Evolutionary conservation across 2,888 invertebrate genomes (phyloP).

Genomic region (Phasia obesa): DNA sequence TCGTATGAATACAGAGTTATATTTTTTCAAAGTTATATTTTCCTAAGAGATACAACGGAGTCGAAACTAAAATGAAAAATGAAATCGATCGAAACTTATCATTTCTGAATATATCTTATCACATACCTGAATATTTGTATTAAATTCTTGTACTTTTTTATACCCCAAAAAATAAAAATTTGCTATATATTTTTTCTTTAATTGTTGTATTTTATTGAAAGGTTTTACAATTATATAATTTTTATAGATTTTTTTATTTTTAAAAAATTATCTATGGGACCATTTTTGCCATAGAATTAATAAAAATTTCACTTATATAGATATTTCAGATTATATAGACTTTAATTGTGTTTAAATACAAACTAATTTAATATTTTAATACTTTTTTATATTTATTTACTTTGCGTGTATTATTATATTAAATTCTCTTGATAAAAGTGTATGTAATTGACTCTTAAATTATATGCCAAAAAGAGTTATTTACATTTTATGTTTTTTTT

Average conservation of each 20-base stretch:
- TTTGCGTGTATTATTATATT: slow-evolving; percentile 43
- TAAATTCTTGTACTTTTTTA: background rate
- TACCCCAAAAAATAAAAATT: background rate
- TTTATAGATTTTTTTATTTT: slow-evolving; percentile 48
- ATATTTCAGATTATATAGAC: slow-evolving; percentile 57
- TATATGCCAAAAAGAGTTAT: slow-evolving; percentile 62
- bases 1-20: no score
- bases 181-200: slow-evolving; percentile 1
- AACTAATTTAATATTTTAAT: slow-evolving; percentile 56
- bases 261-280: slow-evolving; percentile 63
- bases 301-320: slow-evolving; percentile 64
- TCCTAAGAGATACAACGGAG: no score
- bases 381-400: slow-evolving; percentile 39
- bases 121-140: no score
- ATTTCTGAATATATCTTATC: no score
- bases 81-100: no score
- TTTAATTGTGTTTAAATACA: slow-evolving; percentile 43
- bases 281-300: slow-evolving; percentile 56
- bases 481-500: slow-evolving; percentile 50
- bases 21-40: no score
- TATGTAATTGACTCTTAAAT: slow-evolving; percentile 69
- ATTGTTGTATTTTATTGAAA: slow-evolving; percentile 62
- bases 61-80: no score
- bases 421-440: slow-evolving; percentile 40
- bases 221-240: slow-evolving; percentile 56